Conservation (phyloP, 2,113 vertebrate species). For the Macaca fascicularis region T2T-MFA8v1.1 NC_088388.1:97049001-97049500, state of each 20-base stretch:
- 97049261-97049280: neutral
- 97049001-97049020: constrained; percentile 59
- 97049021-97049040: constrained; percentile 71
- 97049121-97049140: constrained; percentile 55
- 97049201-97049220: constrained; percentile 48
- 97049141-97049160: constrained; percentile 40
- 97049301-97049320: neutral
- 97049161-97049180: constrained; percentile 66
- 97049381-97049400: neutral
- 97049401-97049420: neutral
- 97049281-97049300: neutral
- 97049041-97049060: constrained; percentile 34
- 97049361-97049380: neutral
- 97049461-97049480: neutral
- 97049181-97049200: constrained; percentile 48
- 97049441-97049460: neutral
- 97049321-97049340: neutral
- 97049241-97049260: constrained; percentile 22
- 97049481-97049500: neutral
- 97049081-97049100: constrained; percentile 41
- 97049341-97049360: neutral
- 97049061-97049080: constrained; percentile 19
- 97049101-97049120: constrained; percentile 58
- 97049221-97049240: constrained; percentile 49
- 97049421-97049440: constrained; percentile 26